phyloP scores from a whole-genome alignment of 2,888 invertebrate species.

The Bombyx huttoni region DNA sequence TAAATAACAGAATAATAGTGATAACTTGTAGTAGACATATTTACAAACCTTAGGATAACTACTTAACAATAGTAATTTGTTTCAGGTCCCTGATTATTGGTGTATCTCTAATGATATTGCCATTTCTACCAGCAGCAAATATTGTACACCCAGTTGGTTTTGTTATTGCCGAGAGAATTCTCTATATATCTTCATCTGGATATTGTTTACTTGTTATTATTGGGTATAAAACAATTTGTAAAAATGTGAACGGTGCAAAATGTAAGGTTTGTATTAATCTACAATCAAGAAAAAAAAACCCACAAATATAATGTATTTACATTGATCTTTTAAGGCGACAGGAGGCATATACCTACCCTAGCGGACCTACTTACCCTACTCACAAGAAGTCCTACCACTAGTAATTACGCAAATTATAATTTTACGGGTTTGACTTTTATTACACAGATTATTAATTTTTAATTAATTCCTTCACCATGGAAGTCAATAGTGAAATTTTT shows the following conservation, averaged over 20 bases:
- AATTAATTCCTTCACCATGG: too few relatives aligned
- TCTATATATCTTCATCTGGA: constrained; percentile 87
- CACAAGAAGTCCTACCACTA: too few relatives aligned
- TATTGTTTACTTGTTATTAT: constrained; percentile 80
- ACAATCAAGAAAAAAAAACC: background rate
- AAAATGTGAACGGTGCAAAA: constrained; percentile 9
- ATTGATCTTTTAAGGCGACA: too few relatives aligned
- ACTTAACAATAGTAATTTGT: constrained; percentile 12
- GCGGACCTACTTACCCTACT: too few relatives aligned
- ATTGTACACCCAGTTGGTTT: constrained; percentile 90
- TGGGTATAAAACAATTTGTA: constrained; percentile 61
- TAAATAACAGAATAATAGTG: too few relatives aligned
- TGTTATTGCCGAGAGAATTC: constrained; percentile 88
- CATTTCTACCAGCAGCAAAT: constrained; percentile 90
- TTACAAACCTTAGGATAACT: constrained; percentile 1
- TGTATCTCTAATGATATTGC: constrained; percentile 75
- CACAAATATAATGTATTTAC: background rate
- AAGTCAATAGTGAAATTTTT: too few relatives aligned
- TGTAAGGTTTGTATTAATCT: constrained; percentile 23
- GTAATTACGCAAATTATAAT: too few relatives aligned
- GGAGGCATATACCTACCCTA: too few relatives aligned
- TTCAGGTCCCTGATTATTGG: constrained; percentile 72
- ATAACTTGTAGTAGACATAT: background rate
- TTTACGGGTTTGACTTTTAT: too few relatives aligned
- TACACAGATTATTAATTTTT: too few relatives aligned